A percentile compares a stretch with the other conserved stretches of the same genome.
Evolutionary conservation across 2,888 invertebrate genomes (phyloP).

Genomic region (Drosophila melanosoma): DNA sequence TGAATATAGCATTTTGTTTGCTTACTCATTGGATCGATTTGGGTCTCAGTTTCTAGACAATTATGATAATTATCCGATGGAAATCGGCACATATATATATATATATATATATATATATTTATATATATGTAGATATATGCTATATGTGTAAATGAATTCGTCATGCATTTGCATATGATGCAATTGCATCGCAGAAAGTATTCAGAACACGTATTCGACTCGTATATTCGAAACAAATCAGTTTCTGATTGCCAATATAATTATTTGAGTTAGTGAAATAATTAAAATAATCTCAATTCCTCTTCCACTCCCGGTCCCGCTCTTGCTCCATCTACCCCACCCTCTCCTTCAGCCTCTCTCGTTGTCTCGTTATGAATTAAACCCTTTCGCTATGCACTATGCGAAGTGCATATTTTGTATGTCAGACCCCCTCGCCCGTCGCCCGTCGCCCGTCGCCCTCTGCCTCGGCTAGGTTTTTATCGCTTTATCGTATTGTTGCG

Average conservation of each 20-base stretch:
- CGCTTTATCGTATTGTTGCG: constrained; percentile 36
- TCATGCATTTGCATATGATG: constrained; percentile 33
- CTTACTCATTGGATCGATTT: constrained; percentile 26
- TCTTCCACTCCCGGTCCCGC: background rate
- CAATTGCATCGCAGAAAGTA: constrained; percentile 30
- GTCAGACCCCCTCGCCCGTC: background rate
- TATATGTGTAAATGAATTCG: constrained; percentile 13
- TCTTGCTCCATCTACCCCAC: background rate
- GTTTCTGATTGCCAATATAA: constrained; percentile 1
- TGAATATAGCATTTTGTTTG: background rate
- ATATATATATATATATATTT: background rate
- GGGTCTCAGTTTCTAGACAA: constrained; percentile 4
- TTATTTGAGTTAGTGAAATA: constrained; percentile 9
- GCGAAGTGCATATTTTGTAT: constrained; percentile 12
- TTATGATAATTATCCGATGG: constrained; percentile 23
- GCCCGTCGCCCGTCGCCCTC: background rate
- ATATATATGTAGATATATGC: background rate
- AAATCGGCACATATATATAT: background rate
- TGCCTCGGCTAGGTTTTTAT: background rate
- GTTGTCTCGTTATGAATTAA: constrained; percentile 16
- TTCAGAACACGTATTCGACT: constrained; percentile 48
- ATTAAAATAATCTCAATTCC: background rate
- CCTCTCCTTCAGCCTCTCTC: background rate
- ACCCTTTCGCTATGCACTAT: constrained; percentile 42
- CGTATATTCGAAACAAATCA: background rate